Percentiles rank a stretch among this genome's conserved stretches.
Evolutionary conservation across 2,888 invertebrate species (phyloP).

Genomic region (Drosophila anomelani): DNA sequence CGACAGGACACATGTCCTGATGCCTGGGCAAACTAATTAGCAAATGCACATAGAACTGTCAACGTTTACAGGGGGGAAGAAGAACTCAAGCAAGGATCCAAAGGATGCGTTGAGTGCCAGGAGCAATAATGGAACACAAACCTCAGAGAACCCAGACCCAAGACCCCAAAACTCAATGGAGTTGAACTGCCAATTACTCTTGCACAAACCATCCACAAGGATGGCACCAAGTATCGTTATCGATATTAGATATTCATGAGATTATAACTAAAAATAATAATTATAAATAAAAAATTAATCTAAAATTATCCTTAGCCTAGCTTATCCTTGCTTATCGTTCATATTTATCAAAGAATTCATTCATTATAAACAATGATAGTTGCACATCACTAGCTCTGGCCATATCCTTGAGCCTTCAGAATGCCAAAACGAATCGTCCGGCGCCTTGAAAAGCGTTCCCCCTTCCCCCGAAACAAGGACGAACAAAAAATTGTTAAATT

Average conservation of each 20-base stretch:
- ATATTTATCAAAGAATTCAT: background rate
- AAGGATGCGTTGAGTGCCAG: conserved; percentile 22
- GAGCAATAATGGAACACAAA: conserved; percentile 12
- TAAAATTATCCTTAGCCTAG: background rate
- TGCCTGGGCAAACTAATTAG: conserved; percentile 75
- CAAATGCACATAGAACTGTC: conserved; percentile 68
- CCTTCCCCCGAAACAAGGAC: conserved; percentile 20
- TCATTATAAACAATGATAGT: background rate
- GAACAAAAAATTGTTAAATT: conserved; percentile 77
- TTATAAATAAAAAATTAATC: background rate
- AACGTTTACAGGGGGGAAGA: conserved; percentile 49
- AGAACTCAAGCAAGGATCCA: conserved; percentile 35
- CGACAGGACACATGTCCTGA: conserved; percentile 36
- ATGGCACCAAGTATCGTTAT: background rate
- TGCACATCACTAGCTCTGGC: conserved; percentile 7
- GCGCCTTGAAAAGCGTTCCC: conserved; percentile 18
- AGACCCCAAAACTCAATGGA: conserved; percentile 12
- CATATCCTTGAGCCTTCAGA: conserved; percentile 17
- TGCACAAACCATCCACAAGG: conserved; percentile 55
- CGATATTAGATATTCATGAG: background rate
- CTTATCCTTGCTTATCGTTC: background rate
- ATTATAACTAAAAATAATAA: background rate
- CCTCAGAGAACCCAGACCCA: background rate
- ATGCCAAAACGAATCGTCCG: conserved; percentile 19
- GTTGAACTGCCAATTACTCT: conserved; percentile 70